phyloP scores from a whole-genome alignment of 2,113 vertebrate genomes.

The Coptodon rendalli region DNA sequence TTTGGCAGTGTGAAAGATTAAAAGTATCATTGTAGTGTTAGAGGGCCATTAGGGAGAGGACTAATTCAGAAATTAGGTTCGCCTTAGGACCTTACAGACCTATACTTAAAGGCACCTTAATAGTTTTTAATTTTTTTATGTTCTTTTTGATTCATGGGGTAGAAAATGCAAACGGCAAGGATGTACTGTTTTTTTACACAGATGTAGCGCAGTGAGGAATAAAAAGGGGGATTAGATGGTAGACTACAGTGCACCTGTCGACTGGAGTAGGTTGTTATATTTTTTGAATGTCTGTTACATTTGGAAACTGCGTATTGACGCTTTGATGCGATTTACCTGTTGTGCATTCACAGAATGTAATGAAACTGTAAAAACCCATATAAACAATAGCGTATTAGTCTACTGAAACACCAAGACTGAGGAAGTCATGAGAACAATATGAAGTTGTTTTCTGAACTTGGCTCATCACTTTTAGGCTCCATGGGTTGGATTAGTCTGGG shows the following conservation, averaged over 20 bases:
- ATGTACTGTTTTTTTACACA: neutral
- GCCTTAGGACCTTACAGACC: neutral
- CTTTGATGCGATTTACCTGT: neutral
- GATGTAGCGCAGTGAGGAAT: neutral
- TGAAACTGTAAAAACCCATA: neutral
- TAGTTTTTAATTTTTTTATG: neutral
- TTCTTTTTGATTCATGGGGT: neutral
- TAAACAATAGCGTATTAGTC: neutral
- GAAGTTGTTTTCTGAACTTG: neutral
- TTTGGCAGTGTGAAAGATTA: neutral
- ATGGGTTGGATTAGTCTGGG: slow-evolving; percentile 21
- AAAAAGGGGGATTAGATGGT: neutral
- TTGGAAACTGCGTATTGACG: neutral
- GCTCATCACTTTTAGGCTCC: neutral
- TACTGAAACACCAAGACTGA: neutral
- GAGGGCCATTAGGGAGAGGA: neutral
- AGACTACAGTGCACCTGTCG: neutral
- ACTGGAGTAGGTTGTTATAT: neutral
- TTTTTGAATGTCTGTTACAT: neutral
- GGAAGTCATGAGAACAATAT: neutral
- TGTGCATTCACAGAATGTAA: neutral
- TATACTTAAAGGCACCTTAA: neutral
- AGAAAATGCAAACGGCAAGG: neutral
- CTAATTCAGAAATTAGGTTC: neutral
- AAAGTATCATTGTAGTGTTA: neutral